Conservation (phyloP, 2,113 vertebrate species). For the Chaenocephalus aceratus region DNA sequence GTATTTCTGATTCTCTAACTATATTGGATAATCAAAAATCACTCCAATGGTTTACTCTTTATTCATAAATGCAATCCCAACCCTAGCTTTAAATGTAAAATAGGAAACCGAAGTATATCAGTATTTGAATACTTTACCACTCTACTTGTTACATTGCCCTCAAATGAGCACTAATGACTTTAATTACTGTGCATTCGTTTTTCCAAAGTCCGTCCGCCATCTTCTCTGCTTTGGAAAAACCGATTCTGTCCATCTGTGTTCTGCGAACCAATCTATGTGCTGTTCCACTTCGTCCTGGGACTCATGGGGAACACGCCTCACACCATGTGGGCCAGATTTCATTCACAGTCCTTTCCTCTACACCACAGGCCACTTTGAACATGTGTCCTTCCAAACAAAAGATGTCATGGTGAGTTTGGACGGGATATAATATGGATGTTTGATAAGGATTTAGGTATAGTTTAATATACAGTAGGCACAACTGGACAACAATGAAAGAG, state of each 20-base stretch:
- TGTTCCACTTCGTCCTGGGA: constrained; percentile 57
- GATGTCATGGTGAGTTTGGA: background rate
- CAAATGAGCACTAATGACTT: constrained; percentile 40
- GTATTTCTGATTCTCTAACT: too few species aligned
- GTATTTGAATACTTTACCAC: too few species aligned
- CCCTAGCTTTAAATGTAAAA: too few species aligned
- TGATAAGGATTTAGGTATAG: too few species aligned
- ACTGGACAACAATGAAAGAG: too few species aligned
- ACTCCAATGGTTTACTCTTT: too few species aligned
- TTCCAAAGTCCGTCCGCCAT: constrained; percentile 60
- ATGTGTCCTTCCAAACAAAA: background rate
- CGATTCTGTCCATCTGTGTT: constrained; percentile 58
- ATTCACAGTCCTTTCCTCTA: constrained; percentile 3
- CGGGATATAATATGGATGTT: background rate
- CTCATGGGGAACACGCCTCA: constrained; percentile 27
- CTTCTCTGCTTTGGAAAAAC: constrained; percentile 71
- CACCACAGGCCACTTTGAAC: too few species aligned
- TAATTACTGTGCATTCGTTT: constrained; percentile 55
- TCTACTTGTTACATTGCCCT: background rate
- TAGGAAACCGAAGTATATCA: too few species aligned
- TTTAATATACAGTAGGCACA: too few species aligned
- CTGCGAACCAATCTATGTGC: constrained; percentile 54
- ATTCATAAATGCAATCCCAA: too few species aligned
- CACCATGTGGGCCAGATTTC: background rate
- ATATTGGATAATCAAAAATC: too few species aligned